Base-by-base conservation (phyloP, 2,888 invertebrate genomes). In the Agrotis ipsilon region DNA sequence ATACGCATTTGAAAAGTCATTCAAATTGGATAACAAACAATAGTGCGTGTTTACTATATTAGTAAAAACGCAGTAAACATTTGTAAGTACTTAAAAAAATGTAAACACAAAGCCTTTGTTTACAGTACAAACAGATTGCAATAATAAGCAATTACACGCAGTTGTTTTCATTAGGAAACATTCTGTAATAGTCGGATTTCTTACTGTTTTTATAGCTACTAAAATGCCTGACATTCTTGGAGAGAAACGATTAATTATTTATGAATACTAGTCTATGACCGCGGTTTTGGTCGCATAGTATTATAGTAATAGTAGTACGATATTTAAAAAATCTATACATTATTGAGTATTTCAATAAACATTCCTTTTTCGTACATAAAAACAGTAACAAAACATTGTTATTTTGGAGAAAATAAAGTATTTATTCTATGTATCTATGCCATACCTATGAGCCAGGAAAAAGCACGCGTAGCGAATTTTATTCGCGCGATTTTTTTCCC, bases 21-120 rank as follows among this genome's bases (percentile, higher is more conserved):
- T 60, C 58, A 61, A 58, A 67, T 67, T 61, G 14, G 18, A 65
- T 68, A 54, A 62, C 52, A 70, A n/a, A 65, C 68, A 70, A 63
- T 61, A n/a, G 45, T 39, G 39, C 39, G 14, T 24, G 9, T 52
- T n/a, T 45, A 32, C 39, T 39, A 52, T 2, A 27, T 62, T 45
- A 68, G 48, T 54, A 39, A 51, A n/a, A n/a, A 51, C n/a, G 19
- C 43, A 76, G 66, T n/a, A 62, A 74, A 70, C 16, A 5, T 18
- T 48, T 7, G 46, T 19, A 39, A 9, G 39, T 39, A n/a, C n/a
- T n/a, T n/a, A 11, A 82, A 75, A 78, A 81, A 81, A 74, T 46
- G 57, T 61, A 71, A 78, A 79, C 82, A 79, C 82, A 82, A 82
- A 63, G 60, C 13, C 80, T 72, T 79, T 76, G 75, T 76, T 71